Percentiles rank a stretch among this genome's conserved stretches.
These are phyloP conservation scores for Archips xylosteana DNA, from an alignment of 2,888 invertebrate species.

Conservation along the genomic window DNA sequence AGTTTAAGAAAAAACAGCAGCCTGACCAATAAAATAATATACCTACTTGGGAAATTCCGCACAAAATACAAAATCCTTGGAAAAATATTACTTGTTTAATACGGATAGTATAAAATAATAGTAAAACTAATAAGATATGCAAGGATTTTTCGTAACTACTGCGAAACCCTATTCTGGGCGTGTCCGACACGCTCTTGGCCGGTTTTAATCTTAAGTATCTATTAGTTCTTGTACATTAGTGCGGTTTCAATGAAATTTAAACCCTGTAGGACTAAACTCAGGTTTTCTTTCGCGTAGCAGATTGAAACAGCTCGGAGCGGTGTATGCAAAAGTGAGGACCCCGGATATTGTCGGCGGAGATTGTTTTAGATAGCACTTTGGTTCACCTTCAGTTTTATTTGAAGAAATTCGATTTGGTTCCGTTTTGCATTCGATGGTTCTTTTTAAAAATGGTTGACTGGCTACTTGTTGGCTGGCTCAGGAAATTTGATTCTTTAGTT, in stretches of 20 bases:
- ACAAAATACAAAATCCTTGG: no score
- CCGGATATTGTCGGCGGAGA: conserved; percentile 73
- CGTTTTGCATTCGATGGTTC: conserved; percentile 35
- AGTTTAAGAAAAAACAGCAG: no score
- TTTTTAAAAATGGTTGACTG: conserved; percentile 31
- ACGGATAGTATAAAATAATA: no score
- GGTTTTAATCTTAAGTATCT: no score
- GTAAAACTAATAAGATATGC: no score
- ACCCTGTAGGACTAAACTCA: not conserved
- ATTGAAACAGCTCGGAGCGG: conserved; percentile 31
- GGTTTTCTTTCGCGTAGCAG: conserved; percentile 14
- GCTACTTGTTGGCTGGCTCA: not conserved
- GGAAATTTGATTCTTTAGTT: not conserved
- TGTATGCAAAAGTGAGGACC: conserved; percentile 53
- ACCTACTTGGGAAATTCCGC: no score
- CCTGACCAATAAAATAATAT: no score
- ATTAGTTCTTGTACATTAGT: not conserved
- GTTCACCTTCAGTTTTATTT: conserved; percentile 40
- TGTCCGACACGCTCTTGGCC: no score
- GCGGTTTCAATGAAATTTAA: not conserved
- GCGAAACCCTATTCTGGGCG: no score
- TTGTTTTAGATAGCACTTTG: conserved; percentile 68
- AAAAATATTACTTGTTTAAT: no score
- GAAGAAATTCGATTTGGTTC: conserved; percentile 33
- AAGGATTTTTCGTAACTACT: no score